Evolutionary conservation across 1,140 invertebrate genomes (phyloP), one percentile per base, ranked within the genome.

Genomic region (Drusus annulatus): DNA sequence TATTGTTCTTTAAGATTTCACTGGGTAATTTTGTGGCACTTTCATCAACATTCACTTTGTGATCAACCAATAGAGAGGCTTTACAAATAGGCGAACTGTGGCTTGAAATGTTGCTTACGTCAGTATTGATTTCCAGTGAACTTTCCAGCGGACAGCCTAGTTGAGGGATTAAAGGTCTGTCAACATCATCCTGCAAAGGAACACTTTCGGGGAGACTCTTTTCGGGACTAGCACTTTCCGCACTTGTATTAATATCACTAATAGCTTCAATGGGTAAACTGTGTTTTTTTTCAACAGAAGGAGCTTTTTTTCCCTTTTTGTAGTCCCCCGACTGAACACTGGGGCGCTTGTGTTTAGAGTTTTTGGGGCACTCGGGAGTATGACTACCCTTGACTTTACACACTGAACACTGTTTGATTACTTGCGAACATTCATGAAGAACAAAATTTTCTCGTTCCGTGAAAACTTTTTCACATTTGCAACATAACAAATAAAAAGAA

Each of bases 381-480:
- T 83, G 78, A 54, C 58, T 58, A 19, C 79, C 85, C 85, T 69
- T 78, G 85, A 87, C 16, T 84, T 85, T 63, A 82, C 81, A 51
- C 78, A 58, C 51, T 28, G 76, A 83, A 76, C 82, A 83, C 10
- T 86, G 84, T 76, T 86, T 85, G 65, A 87, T 84, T 4, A 85
- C 84, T 52, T 87, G 84, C 2, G 88, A 86, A 87, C 94, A 95
- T 84, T 91, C 91, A 84, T 95, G 94, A 84, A 93, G 91, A 75
- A 92, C 93, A 88, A 94, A 95, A 84, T 94, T 91, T 85, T 94
- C 93, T 80, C 91, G 91, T 83, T 94, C 93, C 56, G 90, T 91
- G 85, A 94, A 95, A 7, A 94, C 91, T 84, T 93, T 92, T 86
- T 94, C 93, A 89, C 95, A 95, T 36, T 90, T 92, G 90, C 94